Conservation (phyloP, 1,140 invertebrate species). For the Hycleus cichorii region DNA sequence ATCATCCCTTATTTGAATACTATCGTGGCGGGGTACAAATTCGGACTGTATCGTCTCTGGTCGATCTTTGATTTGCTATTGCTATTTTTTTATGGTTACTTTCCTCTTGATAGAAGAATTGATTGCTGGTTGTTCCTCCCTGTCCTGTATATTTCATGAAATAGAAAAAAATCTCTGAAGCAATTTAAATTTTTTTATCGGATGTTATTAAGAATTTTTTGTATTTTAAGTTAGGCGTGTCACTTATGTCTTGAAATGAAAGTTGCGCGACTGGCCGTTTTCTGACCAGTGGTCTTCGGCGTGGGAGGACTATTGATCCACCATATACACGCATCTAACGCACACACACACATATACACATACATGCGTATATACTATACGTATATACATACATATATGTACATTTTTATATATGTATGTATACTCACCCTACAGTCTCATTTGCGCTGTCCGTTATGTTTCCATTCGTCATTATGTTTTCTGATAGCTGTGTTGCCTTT, state of each 20-base stretch:
- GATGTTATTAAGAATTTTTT: constrained; percentile 18
- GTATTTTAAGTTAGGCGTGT: constrained; percentile 30
- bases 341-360: constrained; percentile 27
- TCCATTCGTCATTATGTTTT: constrained; percentile 40
- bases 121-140: no score
- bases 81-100: no score
- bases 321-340: constrained; percentile 32
- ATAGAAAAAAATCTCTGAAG: no score
- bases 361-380: constrained; percentile 21
- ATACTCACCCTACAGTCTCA: constrained; percentile 26
- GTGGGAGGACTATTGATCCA: constrained; percentile 41
- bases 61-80: no score
- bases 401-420: not conserved
- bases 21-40: no score
- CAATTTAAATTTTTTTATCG: no score
- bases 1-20: no score
- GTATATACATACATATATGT: constrained; percentile 3
- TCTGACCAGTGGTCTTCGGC: constrained; percentile 40
- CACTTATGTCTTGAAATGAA: constrained; percentile 37
- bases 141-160: not conserved
- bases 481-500: constrained; percentile 36
- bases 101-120: no score
- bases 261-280: constrained; percentile 39
- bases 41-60: no score
- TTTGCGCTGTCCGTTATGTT: constrained; percentile 37